Evolutionary conservation across 1,140 invertebrate genomes (phyloP).

Genomic region (Drosophila bipectinata): DNA sequence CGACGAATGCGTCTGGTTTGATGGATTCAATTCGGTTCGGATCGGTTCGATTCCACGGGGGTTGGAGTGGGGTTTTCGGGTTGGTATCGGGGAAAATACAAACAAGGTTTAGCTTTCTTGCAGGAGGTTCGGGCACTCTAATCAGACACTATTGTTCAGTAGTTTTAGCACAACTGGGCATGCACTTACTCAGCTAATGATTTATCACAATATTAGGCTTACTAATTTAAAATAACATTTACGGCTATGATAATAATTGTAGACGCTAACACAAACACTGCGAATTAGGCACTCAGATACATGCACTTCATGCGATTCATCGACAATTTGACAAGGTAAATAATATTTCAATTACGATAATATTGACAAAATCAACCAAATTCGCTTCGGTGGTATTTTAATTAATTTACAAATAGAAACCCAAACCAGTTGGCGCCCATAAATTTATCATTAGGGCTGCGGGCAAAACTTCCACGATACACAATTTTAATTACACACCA

Average conservation of each 20-base stretch:
- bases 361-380: conserved; percentile 47
- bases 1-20: conserved; percentile 61
- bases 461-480: conserved; percentile 30
- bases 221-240: conserved; percentile 50
- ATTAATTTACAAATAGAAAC: conserved; percentile 55
- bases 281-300: conserved; percentile 45
- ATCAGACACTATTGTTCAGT: conserved; percentile 37
- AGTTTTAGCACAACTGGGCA: conserved; percentile 55
- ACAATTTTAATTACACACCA: conserved; percentile 72
- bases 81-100: conserved; percentile 48
- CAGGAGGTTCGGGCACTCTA: conserved; percentile 29
- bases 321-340: conserved; percentile 39
- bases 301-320: conserved; percentile 49
- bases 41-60: conserved; percentile 13
- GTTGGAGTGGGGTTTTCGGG: conserved; percentile 18
- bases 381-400: conserved; percentile 40
- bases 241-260: conserved; percentile 10
- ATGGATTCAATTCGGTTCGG: conserved; percentile 20
- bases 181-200: conserved; percentile 56
- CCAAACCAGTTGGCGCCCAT: conserved; percentile 13
- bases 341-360: conserved; percentile 52
- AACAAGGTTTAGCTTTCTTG: conserved; percentile 72
- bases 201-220: conserved; percentile 54
- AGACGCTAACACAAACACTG: conserved; percentile 40
- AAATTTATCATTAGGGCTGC: conserved; percentile 54